phyloP scores from a whole-genome alignment of 2,797 vertebrate species.

The Decapterus maruadsi region DNA sequence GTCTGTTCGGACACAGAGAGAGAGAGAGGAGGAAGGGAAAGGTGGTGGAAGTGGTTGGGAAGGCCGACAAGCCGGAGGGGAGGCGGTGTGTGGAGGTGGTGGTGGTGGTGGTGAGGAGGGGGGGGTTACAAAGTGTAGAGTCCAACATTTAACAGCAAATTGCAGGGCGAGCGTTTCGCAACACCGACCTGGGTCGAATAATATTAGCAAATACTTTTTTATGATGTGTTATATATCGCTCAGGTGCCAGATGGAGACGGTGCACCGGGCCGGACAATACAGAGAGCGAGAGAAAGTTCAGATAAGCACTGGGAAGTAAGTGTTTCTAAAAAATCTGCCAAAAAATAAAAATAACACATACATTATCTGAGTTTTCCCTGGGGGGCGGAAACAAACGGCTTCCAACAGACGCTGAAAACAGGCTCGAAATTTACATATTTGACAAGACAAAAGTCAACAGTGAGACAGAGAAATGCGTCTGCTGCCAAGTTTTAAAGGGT shows the following conservation, averaged over 20 bases:
- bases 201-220: constrained; percentile 72
- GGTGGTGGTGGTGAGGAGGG: background rate
- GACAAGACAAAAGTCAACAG: background rate
- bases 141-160: constrained; percentile 65
- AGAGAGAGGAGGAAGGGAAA: constrained; percentile 7
- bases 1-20: constrained; percentile 54
- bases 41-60: background rate
- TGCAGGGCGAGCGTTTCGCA: constrained; percentile 56
- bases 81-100: background rate
- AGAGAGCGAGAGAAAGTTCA: constrained; percentile 39
- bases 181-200: constrained; percentile 65
- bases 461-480: background rate
- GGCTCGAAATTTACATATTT: background rate
- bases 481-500: background rate
- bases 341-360: background rate
- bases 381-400: background rate
- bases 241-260: constrained; percentile 60
- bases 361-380: background rate
- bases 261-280: constrained; percentile 34
- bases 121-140: constrained; percentile 48
- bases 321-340: constrained; percentile 27
- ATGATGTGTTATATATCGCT: constrained; percentile 66
- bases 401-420: constrained; percentile 5
- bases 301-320: constrained; percentile 22
- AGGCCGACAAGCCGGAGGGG: background rate